Percentiles rank a stretch among this genome's conserved stretches.
Evolutionary conservation across 1,140 invertebrate species (phyloP).

Genomic region (Zaprionus capensis): DNA sequence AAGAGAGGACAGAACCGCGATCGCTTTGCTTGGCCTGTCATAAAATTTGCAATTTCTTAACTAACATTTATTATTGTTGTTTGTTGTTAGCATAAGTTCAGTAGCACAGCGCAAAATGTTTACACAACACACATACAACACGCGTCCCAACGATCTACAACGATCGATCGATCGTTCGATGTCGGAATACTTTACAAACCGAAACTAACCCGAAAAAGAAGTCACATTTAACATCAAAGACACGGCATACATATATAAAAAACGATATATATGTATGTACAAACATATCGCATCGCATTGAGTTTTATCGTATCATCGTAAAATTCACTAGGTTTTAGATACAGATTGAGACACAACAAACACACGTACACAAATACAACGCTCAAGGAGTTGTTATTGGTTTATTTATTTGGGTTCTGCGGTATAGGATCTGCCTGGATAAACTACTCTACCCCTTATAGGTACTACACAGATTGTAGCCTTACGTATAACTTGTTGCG

Average conservation of each 20-base stretch:
- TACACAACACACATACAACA: constrained; percentile 37
- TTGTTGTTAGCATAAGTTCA: constrained; percentile 69
- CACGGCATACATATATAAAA: not conserved
- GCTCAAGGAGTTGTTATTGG: not conserved
- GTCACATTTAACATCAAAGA: not conserved
- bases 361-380: not conserved
- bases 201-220: not conserved
- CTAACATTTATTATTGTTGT: constrained; percentile 69
- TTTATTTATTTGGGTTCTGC: not conserved
- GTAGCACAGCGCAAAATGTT: constrained; percentile 66
- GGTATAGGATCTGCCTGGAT: not conserved
- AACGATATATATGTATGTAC: constrained; percentile 2
- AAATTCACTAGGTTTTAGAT: not conserved
- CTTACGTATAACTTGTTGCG: constrained; percentile 17
- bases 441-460: not conserved
- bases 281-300: not conserved
- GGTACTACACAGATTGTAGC: constrained; percentile 2
- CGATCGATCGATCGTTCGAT: constrained; percentile 2
- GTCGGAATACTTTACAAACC: not conserved
- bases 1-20: constrained; percentile 14
- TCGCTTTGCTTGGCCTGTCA: constrained; percentile 5
- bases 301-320: not conserved
- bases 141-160: constrained; percentile 15
- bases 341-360: not conserved
- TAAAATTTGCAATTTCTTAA: constrained; percentile 64